Conservation (phyloP, 2,888 invertebrate genomes). For the Spicauda simplicius region DNA sequence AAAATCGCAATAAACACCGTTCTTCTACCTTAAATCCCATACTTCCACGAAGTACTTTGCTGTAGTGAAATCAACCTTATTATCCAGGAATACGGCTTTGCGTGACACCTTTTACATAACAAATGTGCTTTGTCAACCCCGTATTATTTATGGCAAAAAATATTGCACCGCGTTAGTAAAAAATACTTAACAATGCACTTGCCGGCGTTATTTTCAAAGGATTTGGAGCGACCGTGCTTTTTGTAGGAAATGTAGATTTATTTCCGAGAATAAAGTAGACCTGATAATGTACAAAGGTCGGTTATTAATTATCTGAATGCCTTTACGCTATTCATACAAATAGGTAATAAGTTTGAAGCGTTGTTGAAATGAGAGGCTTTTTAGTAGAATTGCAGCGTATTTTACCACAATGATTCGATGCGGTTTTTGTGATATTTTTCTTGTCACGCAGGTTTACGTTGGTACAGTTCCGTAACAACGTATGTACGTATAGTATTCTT, state of each 20-base stretch:
- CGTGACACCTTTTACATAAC: slow-evolving; percentile 25
- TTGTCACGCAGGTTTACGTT: no score
- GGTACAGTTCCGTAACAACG: no score
- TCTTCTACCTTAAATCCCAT: neutral
- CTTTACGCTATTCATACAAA: neutral
- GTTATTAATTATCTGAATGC: slow-evolving; percentile 10
- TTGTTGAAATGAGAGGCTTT: no score
- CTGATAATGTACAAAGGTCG: neutral
- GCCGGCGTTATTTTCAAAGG: slow-evolving; percentile 22
- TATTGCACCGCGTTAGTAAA: slow-evolving; percentile 28
- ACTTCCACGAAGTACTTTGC: slow-evolving; percentile 15
- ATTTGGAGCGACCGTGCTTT: slow-evolving; percentile 15
- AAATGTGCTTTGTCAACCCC: slow-evolving; percentile 31
- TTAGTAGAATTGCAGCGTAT: no score
- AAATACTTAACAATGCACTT: slow-evolving; percentile 35
- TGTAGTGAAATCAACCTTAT: slow-evolving; percentile 44
- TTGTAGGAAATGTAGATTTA: slow-evolving; percentile 26
- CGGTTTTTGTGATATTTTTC: no score
- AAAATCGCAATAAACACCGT: neutral
- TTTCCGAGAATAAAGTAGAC: neutral
- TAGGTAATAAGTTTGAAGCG: no score
- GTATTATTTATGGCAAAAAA: slow-evolving; percentile 33
- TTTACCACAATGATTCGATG: no score
- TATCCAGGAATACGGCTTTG: neutral
- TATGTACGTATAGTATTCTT: no score